Percentiles rank a stretch among this genome's conserved stretches.
Evolutionary conservation across 2,113 vertebrate species (phyloP).

Genomic region (Bagarius yarrelli): DNA sequence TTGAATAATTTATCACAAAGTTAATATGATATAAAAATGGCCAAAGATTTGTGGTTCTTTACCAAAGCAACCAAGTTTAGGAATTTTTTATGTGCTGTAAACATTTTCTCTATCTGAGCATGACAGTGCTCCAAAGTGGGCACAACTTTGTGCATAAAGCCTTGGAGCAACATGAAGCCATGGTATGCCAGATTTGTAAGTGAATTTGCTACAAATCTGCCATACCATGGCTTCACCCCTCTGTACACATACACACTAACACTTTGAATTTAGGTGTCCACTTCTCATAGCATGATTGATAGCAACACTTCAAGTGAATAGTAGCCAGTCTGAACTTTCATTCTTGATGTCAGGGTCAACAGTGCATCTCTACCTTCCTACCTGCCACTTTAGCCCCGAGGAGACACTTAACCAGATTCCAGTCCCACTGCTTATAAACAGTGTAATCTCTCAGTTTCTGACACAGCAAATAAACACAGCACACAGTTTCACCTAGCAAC

Average conservation of each 20-base stretch:
- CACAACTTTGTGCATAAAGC: too few species aligned
- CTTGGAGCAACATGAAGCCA: too few species aligned
- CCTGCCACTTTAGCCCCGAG: constrained; percentile 69
- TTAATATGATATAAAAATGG: too few species aligned
- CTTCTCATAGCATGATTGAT: constrained; percentile 67
- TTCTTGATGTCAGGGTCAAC: constrained; percentile 70
- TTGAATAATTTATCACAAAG: not conserved
- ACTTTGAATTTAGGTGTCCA: constrained; percentile 47
- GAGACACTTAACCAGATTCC: constrained; percentile 73
- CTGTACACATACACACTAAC: constrained; percentile 29
- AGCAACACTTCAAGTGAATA: constrained; percentile 62
- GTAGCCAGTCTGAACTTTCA: constrained; percentile 61
- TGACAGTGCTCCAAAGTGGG: too few species aligned
- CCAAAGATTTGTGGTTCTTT: too few species aligned
- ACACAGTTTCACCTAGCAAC: constrained; percentile 68
- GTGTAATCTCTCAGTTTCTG: constrained; percentile 81
- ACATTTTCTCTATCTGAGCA: too few species aligned
- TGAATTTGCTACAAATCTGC: too few species aligned
- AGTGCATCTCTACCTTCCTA: constrained; percentile 65
- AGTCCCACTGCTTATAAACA: constrained; percentile 67
- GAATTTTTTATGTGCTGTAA: too few species aligned
- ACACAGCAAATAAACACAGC: constrained; percentile 80
- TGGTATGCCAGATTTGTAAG: too few species aligned
- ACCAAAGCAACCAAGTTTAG: too few species aligned
- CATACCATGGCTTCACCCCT: too few species aligned